phyloP scores from a whole-genome alignment of 2,113 vertebrate species.

The Eulacestoma nigropectus region DNA sequence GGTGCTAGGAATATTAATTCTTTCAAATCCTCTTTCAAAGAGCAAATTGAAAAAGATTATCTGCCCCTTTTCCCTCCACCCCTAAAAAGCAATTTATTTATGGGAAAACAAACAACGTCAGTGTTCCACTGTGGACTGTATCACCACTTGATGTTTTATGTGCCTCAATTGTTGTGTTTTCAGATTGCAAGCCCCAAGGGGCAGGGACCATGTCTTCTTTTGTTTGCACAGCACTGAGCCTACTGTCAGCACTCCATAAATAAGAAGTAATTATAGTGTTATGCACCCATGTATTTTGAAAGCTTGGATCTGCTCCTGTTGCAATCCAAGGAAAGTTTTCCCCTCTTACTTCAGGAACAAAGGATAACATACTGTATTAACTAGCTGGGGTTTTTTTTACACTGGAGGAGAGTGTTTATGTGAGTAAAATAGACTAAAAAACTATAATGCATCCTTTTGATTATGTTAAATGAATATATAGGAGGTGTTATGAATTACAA shows the following conservation, averaged over 20 bases:
- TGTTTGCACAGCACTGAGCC: slow-evolving; percentile 49
- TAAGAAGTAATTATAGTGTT: slow-evolving; percentile 46
- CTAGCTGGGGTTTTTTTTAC: background rate
- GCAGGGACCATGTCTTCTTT: slow-evolving; percentile 53
- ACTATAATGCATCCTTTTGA: slow-evolving; percentile 14
- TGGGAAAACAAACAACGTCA: slow-evolving; percentile 39
- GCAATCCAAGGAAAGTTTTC: slow-evolving; percentile 16
- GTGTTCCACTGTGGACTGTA: slow-evolving; percentile 17
- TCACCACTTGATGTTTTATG: slow-evolving; percentile 55
- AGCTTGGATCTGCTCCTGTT: background rate
- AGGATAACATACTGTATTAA: background rate
- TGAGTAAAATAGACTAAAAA: slow-evolving; percentile 17
- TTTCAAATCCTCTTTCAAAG: background rate
- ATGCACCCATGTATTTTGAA: slow-evolving; percentile 41
- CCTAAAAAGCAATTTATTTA: background rate
- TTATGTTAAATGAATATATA: background rate
- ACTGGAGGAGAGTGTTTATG: background rate
- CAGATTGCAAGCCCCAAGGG: slow-evolving; percentile 53
- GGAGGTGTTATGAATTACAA: slow-evolving; percentile 6
- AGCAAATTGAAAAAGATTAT: background rate
- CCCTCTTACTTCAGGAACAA: background rate
- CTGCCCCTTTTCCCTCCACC: background rate
- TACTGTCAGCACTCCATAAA: slow-evolving; percentile 64
- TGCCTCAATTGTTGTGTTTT: slow-evolving; percentile 53
- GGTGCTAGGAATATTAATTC: background rate